Evolutionary conservation across 2,113 vertebrate genomes (phyloP).

Genomic region (Hippocampus abdominalis): DNA sequence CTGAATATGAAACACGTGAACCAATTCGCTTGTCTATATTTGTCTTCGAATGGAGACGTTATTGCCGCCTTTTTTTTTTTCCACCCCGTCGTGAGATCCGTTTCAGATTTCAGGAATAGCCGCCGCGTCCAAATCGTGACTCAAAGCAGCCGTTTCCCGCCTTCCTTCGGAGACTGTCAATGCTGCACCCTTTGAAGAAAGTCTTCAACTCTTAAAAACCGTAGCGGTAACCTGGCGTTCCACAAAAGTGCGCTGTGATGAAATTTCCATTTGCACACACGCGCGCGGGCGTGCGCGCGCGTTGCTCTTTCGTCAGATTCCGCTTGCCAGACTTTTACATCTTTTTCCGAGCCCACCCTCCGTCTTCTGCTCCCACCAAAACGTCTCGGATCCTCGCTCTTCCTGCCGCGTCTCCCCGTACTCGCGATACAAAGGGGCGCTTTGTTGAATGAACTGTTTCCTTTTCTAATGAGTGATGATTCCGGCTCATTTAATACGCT

Average conservation of each 20-base stretch:
- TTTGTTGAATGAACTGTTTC: conserved; percentile 64
- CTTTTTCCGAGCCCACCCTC: background rate
- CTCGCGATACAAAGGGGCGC: conserved; percentile 55
- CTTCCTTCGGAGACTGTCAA: conserved; percentile 28
- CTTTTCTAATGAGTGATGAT: conserved; percentile 70
- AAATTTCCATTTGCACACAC: conserved; percentile 8
- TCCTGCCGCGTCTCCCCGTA: conserved; percentile 31
- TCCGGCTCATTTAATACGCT: conserved; percentile 69
- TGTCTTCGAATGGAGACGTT: background rate
- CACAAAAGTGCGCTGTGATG: conserved; percentile 10
- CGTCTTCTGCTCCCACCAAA: background rate
- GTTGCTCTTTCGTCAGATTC: background rate
- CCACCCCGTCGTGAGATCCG: background rate
- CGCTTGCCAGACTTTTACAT: conserved; percentile 33
- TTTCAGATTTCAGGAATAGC: conserved; percentile 1
- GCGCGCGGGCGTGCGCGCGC: background rate
- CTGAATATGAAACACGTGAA: background rate
- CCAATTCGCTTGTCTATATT: background rate
- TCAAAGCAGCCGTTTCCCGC: conserved; percentile 15
- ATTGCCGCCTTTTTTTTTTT: background rate
- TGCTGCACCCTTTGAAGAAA: conserved; percentile 17
- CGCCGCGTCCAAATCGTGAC: conserved; percentile 4
- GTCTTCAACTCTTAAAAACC: conserved; percentile 18
- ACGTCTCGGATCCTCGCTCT: conserved; percentile 13
- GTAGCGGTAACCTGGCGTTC: background rate